Percentiles rank a stretch among this genome's conserved stretches.
Evolutionary conservation across 2,113 vertebrate genomes (phyloP).

Genomic region (Micronycteris hirsuta): DNA sequence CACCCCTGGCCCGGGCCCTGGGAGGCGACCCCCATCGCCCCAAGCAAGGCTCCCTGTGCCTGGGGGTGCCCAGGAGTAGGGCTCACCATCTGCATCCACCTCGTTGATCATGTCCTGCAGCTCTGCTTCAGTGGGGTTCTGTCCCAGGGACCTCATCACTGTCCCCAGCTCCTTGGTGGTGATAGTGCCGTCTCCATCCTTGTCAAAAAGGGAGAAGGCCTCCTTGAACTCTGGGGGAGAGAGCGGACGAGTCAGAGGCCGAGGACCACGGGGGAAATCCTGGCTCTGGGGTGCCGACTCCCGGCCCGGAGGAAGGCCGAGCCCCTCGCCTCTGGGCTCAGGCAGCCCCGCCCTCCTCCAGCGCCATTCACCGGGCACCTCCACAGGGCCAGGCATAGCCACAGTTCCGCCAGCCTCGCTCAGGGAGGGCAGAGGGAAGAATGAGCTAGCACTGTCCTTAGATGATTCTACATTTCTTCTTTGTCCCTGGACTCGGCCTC

Average conservation of each 20-base stretch:
- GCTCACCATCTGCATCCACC: slow-evolving; percentile 91
- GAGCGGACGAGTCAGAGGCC: background rate
- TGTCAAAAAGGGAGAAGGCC: slow-evolving; percentile 93
- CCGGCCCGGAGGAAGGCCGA: background rate
- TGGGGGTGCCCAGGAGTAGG: rapidly evolving
- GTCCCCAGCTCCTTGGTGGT: slow-evolving; percentile 94
- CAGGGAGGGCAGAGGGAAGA: background rate
- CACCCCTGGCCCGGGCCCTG: too few species aligned
- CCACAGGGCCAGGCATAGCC: rapidly evolving
- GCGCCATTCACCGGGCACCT: rapidly evolving
- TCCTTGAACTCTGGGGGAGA: slow-evolving; percentile 89
- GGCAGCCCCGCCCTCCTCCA: background rate
- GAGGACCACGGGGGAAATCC: background rate
- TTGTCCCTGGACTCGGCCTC: background rate
- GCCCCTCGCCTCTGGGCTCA: rapidly evolving
- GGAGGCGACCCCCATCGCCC: rapidly evolving
- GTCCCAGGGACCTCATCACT: slow-evolving; percentile 92
- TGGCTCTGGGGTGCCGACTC: background rate
- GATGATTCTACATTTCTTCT: background rate
- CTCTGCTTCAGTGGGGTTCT: slow-evolving; percentile 93
- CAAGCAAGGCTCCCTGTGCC: rapidly evolving
- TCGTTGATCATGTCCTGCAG: slow-evolving; percentile 96
- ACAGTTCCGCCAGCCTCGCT: rapidly evolving
- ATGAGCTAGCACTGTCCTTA: rapidly evolving
- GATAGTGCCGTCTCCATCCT: slow-evolving; percentile 93